A percentile compares a stretch with the other conserved stretches of the same genome.
phyloP scores from a whole-genome alignment of 2,113 vertebrate genomes.

The Delphinapterus leucas region DNA sequence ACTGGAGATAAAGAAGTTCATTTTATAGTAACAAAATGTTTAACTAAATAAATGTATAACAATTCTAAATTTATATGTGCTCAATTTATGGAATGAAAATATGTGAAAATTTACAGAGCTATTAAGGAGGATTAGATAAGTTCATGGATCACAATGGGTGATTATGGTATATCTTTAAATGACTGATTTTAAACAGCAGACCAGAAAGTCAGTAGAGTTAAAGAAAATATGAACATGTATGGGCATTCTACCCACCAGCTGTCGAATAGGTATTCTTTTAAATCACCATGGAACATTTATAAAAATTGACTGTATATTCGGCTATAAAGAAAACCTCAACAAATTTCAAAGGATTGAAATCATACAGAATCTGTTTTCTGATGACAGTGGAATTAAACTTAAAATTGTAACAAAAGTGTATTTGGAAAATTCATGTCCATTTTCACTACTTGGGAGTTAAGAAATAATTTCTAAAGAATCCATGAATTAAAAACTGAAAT shows the following conservation, averaged over 20 bases:
- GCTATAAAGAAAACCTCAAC: background rate
- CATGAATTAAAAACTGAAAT: background rate
- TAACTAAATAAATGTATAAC: background rate
- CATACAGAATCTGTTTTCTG: background rate
- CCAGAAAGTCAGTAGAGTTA: background rate
- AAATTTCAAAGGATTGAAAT: background rate
- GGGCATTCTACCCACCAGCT: background rate
- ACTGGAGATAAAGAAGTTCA: background rate
- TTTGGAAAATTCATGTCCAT: background rate
- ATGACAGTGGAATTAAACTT: background rate
- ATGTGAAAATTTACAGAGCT: background rate
- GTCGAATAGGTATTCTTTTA: background rate
- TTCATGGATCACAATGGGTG: background rate
- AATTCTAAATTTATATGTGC: background rate
- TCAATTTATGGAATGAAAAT: background rate
- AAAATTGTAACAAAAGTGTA: constrained; percentile 2
- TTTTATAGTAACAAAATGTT: background rate
- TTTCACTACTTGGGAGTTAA: background rate
- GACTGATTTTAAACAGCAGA: background rate
- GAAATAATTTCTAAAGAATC: background rate
- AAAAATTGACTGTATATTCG: background rate
- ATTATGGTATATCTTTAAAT: background rate
- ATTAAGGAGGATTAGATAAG: background rate
- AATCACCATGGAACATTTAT: background rate
- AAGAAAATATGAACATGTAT: background rate